phyloP scores from a whole-genome alignment of 1,140 invertebrate species.

The Bradysia coprophila region DNA sequence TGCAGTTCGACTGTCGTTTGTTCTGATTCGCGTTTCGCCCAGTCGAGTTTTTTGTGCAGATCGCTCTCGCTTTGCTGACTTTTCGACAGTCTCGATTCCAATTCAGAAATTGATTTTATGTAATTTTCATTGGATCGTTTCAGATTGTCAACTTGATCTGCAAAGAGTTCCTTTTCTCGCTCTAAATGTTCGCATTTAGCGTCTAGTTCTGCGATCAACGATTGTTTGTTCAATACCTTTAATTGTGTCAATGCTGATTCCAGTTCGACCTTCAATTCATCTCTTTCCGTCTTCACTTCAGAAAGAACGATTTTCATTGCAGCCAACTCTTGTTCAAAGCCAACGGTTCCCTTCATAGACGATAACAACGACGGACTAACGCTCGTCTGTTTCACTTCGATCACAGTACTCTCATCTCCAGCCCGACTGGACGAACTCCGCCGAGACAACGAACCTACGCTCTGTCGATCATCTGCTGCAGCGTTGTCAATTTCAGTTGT shows the following conservation, averaged over 20 bases:
- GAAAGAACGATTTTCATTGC: constrained; percentile 17
- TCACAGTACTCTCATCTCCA: constrained; percentile 3
- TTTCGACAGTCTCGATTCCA: constrained; percentile 25
- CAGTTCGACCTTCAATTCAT: constrained; percentile 14
- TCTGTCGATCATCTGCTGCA: no score
- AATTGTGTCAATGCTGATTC: constrained; percentile 7
- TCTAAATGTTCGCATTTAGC: constrained; percentile 17
- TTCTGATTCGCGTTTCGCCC: constrained; percentile 34
- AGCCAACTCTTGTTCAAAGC: constrained; percentile 10
- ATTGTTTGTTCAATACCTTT: constrained; percentile 9
- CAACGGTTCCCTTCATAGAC: neutral
- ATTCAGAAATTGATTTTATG: constrained; percentile 19
- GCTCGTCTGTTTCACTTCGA: neutral
- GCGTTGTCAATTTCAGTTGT: neutral
- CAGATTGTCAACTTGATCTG: constrained; percentile 15
- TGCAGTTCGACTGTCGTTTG: constrained; percentile 39
- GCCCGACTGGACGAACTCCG: constrained; percentile 5
- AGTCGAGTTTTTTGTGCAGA: constrained; percentile 27
- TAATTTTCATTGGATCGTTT: constrained; percentile 13
- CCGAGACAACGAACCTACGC: constrained; percentile 1
- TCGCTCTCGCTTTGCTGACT: constrained; percentile 25
- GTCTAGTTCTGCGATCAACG: constrained; percentile 15
- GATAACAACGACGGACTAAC: neutral
- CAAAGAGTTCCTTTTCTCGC: constrained; percentile 23
- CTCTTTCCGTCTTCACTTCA: constrained; percentile 15